A percentile compares a stretch with the other conserved stretches of the same genome.
These are phyloP conservation scores for Hyperoplus immaculatus DNA, from an alignment of 2,797 vertebrate species.

Conservation along the genomic window DNA sequence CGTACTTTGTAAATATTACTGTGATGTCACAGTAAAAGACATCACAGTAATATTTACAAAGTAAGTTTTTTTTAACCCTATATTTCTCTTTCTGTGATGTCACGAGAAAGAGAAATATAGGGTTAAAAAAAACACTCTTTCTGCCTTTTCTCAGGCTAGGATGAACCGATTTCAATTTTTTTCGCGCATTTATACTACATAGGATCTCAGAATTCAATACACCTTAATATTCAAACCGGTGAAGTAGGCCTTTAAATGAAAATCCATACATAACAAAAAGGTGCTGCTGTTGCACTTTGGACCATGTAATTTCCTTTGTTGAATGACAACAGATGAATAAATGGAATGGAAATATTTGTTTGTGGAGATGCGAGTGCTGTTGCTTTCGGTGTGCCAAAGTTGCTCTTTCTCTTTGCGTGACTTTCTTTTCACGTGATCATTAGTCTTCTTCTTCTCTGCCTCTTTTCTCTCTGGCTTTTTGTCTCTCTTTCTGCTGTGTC, in stretches of 20 bases:
- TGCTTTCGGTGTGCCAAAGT: constrained; percentile 59
- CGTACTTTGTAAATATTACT: no score
- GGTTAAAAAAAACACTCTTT: no score
- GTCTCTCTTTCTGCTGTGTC: constrained; percentile 76
- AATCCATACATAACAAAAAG: background rate
- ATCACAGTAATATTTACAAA: no score
- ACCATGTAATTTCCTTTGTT: constrained; percentile 16
- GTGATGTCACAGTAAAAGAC: no score
- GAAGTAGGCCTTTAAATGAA: background rate
- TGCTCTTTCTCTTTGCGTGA: constrained; percentile 35
- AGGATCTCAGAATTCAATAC: no score
- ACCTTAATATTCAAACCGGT: no score
- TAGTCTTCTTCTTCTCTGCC: constrained; percentile 59
- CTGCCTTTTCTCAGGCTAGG: no score
- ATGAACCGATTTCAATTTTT: no score
- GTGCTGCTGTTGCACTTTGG: background rate
- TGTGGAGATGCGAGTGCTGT: constrained; percentile 21
- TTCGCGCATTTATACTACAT: no score
- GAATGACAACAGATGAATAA: constrained; percentile 1
- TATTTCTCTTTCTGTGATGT: no score
- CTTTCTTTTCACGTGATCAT: constrained; percentile 69
- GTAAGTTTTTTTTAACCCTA: no score
- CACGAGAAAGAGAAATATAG: no score
- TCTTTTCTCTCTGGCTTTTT: constrained; percentile 58
- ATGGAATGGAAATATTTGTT: constrained; percentile 1